These are phyloP conservation scores for Cataglyphis albicans DNA, from an alignment of 2,888 invertebrate species.

Conservation along the genomic window DNA sequence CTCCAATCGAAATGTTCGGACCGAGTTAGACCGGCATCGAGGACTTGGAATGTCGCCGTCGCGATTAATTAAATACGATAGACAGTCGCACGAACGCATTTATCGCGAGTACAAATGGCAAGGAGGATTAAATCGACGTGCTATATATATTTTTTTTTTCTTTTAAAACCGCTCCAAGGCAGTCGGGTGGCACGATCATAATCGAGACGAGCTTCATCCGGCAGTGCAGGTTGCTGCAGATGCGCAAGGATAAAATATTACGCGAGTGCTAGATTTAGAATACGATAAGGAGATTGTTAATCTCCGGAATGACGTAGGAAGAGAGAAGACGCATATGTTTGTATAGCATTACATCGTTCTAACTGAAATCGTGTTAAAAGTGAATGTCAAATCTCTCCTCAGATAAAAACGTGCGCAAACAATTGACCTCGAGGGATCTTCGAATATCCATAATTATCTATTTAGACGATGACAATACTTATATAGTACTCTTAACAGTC, in stretches of 20 bases:
- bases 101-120: slow-evolving; percentile 75
- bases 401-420: slow-evolving; percentile 16
- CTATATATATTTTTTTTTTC: slow-evolving; percentile 59
- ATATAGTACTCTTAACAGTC: neutral
- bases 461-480: neutral
- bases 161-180: slow-evolving; percentile 74
- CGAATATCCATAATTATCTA: neutral
- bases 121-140: slow-evolving; percentile 79
- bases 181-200: slow-evolving; percentile 69
- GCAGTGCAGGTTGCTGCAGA: slow-evolving; percentile 57
- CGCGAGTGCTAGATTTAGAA: slow-evolving; percentile 56
- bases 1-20: slow-evolving; percentile 52
- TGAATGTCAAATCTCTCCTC: slow-evolving; percentile 48
- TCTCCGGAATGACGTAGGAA: slow-evolving; percentile 48
- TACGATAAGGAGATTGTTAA: slow-evolving; percentile 55
- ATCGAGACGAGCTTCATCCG: slow-evolving; percentile 70
- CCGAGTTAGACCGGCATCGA: slow-evolving; percentile 27
- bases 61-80: slow-evolving; percentile 74
- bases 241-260: slow-evolving; percentile 57
- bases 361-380: slow-evolving; percentile 56
- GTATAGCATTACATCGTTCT: slow-evolving; percentile 45
- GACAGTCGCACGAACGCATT: slow-evolving; percentile 63
- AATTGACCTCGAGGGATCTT: slow-evolving; percentile 25
- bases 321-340: slow-evolving; percentile 44
- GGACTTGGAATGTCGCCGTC: slow-evolving; percentile 52